Percentiles rank a stretch among this genome's conserved stretches.
These are phyloP conservation scores for Acromyrmex charruanus DNA, from an alignment of 1,140 invertebrate genomes.

Conservation along the genomic window DNA sequence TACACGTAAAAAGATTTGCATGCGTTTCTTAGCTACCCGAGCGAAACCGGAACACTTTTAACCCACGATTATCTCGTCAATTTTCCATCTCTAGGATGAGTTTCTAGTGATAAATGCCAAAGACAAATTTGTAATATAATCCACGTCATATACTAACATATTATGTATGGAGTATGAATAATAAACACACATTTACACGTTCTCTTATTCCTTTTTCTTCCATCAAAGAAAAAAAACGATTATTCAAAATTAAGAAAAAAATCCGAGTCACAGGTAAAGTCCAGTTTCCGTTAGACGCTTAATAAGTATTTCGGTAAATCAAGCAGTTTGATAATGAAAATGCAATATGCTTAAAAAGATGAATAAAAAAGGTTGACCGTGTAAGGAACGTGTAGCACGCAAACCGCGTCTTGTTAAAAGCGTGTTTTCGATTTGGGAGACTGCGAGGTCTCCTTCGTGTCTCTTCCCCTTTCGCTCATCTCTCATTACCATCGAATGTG, in stretches of 20 bases:
- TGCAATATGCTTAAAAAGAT: background rate
- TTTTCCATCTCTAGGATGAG: background rate
- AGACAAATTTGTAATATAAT: background rate
- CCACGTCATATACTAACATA: background rate
- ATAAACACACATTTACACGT: background rate
- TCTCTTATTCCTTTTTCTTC: background rate
- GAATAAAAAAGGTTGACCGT: background rate
- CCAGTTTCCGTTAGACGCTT: background rate
- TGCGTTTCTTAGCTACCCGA: background rate
- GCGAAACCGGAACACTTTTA: constrained; percentile 19
- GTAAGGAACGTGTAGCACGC: background rate
- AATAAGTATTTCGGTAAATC: background rate
- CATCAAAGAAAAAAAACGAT: background rate
- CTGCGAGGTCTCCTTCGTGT: background rate
- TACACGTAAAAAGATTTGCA: constrained; percentile 12
- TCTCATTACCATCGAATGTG: constrained; percentile 61
- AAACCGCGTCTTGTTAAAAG: background rate
- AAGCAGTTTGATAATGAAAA: constrained; percentile 9
- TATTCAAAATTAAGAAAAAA: background rate
- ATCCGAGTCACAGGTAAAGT: too few species aligned
- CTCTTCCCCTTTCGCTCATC: constrained; percentile 58
- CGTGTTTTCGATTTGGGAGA: constrained; percentile 28
- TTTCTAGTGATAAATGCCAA: background rate
- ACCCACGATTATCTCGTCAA: constrained; percentile 10
- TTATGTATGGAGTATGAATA: background rate